These are phyloP conservation scores for Enteromius mattozi DNA, from an alignment of 2,797 vertebrate genomes.

Conservation along the genomic window DNA sequence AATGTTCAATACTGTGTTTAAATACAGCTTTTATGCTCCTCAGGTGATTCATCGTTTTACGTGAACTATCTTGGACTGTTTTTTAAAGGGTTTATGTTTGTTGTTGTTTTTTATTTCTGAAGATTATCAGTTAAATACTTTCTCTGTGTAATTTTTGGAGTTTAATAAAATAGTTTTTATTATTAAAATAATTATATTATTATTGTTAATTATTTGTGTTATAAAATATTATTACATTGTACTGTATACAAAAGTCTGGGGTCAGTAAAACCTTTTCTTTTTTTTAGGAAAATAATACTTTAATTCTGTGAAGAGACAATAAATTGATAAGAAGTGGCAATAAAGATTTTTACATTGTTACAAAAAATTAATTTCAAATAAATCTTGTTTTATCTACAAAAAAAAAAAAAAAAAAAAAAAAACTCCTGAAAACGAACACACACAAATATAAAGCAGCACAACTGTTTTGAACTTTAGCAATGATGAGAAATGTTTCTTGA, in stretches of 20 bases:
- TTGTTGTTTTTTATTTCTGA: constrained; percentile 2
- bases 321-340: background rate
- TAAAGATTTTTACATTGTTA: background rate
- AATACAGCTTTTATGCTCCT: constrained; percentile 7
- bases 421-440: background rate
- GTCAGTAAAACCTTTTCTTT: background rate
- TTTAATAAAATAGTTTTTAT: background rate
- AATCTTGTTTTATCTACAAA: background rate
- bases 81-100: background rate
- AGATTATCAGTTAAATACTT: background rate
- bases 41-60: background rate
- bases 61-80: background rate
- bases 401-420: background rate
- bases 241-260: background rate
- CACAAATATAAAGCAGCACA: background rate
- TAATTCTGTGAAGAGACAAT: background rate
- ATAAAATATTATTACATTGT: background rate
- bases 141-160: background rate
- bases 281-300: background rate
- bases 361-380: background rate
- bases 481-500: background rate
- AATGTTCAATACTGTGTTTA: constrained; percentile 24
- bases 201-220: background rate
- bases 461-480: background rate
- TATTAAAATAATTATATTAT: background rate